Conservation (phyloP, 1,140 invertebrate species). For the Helicorthomorpha holstii region DNA sequence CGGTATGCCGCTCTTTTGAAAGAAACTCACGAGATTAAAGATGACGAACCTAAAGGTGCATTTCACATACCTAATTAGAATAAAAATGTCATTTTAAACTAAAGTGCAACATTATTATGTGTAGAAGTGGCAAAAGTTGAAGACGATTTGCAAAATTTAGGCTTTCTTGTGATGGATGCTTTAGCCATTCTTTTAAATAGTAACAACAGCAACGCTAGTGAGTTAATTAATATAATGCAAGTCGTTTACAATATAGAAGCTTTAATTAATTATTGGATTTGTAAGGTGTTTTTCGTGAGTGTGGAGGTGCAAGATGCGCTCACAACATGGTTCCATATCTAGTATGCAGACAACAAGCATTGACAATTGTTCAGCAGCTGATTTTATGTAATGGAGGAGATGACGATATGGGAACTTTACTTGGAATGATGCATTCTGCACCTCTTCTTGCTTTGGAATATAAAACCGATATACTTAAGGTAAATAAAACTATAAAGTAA, state of each 20-base stretch:
- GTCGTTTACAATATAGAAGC: not conserved
- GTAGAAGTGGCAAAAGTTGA: slow-evolving; percentile 11
- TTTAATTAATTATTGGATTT: not conserved
- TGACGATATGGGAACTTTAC: slow-evolving; percentile 81
- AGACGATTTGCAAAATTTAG: slow-evolving; percentile 42
- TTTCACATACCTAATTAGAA: too few relatives aligned
- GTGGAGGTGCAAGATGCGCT: slow-evolving; percentile 74
- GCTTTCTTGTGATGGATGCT: slow-evolving; percentile 69
- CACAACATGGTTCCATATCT: slow-evolving; percentile 73
- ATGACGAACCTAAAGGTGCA: slow-evolving; percentile 18
- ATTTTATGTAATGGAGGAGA: slow-evolving; percentile 80
- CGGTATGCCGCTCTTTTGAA: slow-evolving; percentile 64
- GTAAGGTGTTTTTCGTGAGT: slow-evolving; percentile 64
- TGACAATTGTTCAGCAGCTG: slow-evolving; percentile 55
- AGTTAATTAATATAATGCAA: not conserved
- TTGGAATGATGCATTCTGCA: slow-evolving; percentile 78
- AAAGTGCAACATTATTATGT: not conserved
- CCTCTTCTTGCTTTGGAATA: slow-evolving; percentile 55
- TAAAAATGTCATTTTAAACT: too few relatives aligned
- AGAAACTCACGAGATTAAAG: slow-evolving; percentile 30
- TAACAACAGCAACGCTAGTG: slow-evolving; percentile 68
- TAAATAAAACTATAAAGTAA: slow-evolving; percentile 15
- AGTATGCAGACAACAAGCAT: slow-evolving; percentile 59
- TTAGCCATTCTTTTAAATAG: slow-evolving; percentile 57
- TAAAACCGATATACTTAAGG: slow-evolving; percentile 81